phyloP scores from a whole-genome alignment of 2,113 vertebrate species.

The Peromyscus maniculatus region DNA sequence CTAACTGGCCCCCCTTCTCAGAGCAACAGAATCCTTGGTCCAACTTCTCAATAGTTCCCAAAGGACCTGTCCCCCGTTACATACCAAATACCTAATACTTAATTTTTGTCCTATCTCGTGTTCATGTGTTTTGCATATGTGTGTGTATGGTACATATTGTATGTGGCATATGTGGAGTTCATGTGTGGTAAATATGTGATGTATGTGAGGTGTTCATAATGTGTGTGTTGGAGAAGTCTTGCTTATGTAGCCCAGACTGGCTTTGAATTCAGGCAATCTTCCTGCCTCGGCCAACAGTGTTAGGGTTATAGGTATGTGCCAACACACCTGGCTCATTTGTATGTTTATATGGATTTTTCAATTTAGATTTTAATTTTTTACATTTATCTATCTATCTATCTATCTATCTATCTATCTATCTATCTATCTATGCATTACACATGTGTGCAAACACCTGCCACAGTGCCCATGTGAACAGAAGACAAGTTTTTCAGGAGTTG shows the following conservation, averaged over 20 bases:
- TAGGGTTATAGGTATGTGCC: neutral
- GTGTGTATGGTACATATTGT: neutral
- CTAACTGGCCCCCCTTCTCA: neutral
- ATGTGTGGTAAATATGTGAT: neutral
- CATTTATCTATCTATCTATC: neutral
- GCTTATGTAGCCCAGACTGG: neutral
- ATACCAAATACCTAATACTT: neutral
- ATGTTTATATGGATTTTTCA: neutral
- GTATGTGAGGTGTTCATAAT: neutral
- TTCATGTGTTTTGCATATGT: neutral
- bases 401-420: too few species aligned
- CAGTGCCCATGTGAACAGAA: neutral
- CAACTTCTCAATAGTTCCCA: neutral
- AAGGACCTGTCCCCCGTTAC: too few species aligned
- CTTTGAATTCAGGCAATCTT: neutral
- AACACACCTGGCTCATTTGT: neutral
- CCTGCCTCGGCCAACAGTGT: neutral
- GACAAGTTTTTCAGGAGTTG: neutral
- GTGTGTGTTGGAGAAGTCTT: neutral
- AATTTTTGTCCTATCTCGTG: neutral
- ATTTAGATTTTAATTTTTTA: neutral
- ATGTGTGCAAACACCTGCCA: neutral
- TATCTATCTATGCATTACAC: neutral
- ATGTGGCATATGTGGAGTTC: neutral
- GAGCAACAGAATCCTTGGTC: neutral